These are phyloP conservation scores for Rhizoglyphus robini DNA, from an alignment of 1,140 invertebrate species.

Conservation along the genomic window DNA sequence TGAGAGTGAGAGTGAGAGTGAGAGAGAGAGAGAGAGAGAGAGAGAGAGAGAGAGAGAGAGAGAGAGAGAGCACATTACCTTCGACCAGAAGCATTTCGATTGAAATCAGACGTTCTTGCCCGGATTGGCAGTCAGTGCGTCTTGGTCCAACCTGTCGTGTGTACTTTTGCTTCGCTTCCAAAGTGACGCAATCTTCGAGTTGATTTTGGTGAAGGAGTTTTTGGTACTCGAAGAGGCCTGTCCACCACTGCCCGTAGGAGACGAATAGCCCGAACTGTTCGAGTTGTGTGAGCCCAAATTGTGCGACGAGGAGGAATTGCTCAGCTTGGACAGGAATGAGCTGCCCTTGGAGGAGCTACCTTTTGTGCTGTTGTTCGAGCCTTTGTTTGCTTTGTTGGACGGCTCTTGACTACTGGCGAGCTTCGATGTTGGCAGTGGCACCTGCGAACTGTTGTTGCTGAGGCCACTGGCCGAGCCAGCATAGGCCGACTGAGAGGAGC, in stretches of 20 bases:
- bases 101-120: background rate
- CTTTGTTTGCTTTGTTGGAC: background rate
- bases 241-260: too few species aligned
- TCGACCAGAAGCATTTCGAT: background rate
- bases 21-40: background rate
- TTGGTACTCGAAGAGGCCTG: too few species aligned
- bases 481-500: background rate
- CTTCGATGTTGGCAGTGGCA: background rate
- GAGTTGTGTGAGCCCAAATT: background rate
- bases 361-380: background rate
- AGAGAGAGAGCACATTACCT: background rate
- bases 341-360: background rate
- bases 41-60: background rate
- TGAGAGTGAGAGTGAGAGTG: background rate
- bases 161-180: slow-evolving; percentile 1
- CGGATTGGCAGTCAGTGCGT: background rate
- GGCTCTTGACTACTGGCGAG: background rate
- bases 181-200: slow-evolving; percentile 1
- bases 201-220: background rate
- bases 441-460: background rate
- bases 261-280: background rate
- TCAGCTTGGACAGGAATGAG: background rate
- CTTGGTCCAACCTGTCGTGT: background rate
- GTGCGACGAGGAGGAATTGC: background rate
- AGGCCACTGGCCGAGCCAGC: background rate